phyloP scores from a whole-genome alignment of 2,113 vertebrate species.

The Ciconia maguari region DNA sequence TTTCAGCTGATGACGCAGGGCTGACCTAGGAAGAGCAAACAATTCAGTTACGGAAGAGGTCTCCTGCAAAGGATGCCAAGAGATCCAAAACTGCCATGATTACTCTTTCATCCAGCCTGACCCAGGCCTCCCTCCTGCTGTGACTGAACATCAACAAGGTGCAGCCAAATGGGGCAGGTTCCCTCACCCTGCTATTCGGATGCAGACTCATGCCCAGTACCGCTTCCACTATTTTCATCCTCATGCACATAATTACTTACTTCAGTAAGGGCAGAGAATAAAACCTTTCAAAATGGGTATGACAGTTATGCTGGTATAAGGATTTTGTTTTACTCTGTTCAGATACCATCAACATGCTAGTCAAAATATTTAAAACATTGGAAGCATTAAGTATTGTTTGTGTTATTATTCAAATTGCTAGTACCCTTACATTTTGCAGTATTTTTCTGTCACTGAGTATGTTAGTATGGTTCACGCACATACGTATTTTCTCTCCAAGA shows the following conservation, averaged over 20 bases:
- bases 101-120: neutral
- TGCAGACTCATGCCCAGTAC: neutral
- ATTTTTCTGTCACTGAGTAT: neutral
- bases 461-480: neutral
- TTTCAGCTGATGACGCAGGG: conserved; percentile 84
- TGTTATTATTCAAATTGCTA: neutral
- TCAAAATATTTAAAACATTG: neutral
- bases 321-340: neutral
- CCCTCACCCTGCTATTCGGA: neutral
- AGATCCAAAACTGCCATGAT: neutral
- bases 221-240: neutral
- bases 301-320: neutral
- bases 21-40: conserved; percentile 80
- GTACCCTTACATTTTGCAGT: neutral
- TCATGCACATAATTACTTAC: neutral
- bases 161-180: neutral
- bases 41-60: neutral
- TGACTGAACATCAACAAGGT: neutral
- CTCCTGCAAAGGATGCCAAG: neutral
- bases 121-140: neutral
- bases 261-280: neutral
- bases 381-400: neutral
- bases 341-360: neutral
- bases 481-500: neutral
- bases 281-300: neutral